phyloP scores from a whole-genome alignment of 2,797 vertebrate genomes.

The Darevskia nairensis region DNA sequence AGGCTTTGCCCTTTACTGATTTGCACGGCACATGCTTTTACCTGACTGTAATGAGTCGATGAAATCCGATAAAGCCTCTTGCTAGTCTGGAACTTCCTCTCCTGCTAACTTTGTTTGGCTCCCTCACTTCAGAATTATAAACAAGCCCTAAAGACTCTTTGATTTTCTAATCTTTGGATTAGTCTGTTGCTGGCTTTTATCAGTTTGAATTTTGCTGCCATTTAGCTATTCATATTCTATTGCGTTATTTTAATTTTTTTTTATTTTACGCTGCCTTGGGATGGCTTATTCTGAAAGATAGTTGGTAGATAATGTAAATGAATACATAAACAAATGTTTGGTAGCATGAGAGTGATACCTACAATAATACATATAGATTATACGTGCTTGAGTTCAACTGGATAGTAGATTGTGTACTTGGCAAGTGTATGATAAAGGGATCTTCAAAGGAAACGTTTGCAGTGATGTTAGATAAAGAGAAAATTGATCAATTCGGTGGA shows the following conservation, averaged over 20 bases:
- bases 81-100: neutral
- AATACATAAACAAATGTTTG: constrained; percentile 13
- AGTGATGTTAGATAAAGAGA: neutral
- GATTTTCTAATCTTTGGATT: neutral
- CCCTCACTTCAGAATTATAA: neutral
- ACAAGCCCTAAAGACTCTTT: neutral
- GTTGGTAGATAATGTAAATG: neutral
- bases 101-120: neutral
- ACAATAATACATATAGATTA: neutral
- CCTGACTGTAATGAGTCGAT: too few relatives aligned
- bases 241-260: neutral
- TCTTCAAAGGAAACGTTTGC: neutral
- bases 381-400: neutral
- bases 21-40: too few relatives aligned
- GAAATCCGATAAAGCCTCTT: too few relatives aligned
- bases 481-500: fast-evolving
- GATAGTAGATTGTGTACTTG: neutral
- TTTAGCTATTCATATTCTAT: neutral
- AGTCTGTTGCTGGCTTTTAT: neutral
- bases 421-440: neutral
- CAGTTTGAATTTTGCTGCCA: neutral
- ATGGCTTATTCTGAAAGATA: neutral
- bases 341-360: neutral
- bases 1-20: too few relatives aligned
- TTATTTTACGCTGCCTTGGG: too few relatives aligned